phyloP scores from a whole-genome alignment of 35 echinoderm and acorn worm species.

The Lytechinus variegatus region DNA sequence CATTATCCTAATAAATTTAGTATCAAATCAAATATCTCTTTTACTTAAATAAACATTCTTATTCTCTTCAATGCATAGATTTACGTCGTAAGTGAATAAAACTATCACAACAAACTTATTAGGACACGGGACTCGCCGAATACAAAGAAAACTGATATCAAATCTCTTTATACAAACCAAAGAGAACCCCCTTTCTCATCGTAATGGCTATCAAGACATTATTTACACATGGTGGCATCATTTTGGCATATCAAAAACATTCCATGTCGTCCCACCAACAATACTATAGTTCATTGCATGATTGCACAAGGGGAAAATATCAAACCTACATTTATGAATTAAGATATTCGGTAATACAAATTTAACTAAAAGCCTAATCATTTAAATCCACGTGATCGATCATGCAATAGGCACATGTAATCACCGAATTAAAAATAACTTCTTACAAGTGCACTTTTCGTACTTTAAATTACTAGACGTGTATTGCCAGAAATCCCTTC shows the following conservation, averaged over 20 bases:
- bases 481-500: neutral
- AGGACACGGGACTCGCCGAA: neutral
- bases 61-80: neutral
- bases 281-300: neutral
- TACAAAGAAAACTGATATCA: neutral
- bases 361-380: neutral
- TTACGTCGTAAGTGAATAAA: neutral
- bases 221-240: neutral
- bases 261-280: neutral
- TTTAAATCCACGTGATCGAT: neutral
- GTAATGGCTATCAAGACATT: neutral
- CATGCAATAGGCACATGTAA: slow-evolving; percentile 1
- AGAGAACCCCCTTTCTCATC: neutral
- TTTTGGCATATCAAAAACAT: neutral
- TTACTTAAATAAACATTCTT: neutral
- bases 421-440: neutral
- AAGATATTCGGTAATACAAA: neutral
- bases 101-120: neutral
- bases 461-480: neutral
- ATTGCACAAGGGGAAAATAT: neutral
- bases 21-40: neutral
- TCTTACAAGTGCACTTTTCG: slow-evolving; percentile 11
- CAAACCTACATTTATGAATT: neutral
- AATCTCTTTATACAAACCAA: neutral
- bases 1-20: neutral